Conservation (phyloP, 1,140 invertebrate species). For the Nephotettix cincticeps region DNA sequence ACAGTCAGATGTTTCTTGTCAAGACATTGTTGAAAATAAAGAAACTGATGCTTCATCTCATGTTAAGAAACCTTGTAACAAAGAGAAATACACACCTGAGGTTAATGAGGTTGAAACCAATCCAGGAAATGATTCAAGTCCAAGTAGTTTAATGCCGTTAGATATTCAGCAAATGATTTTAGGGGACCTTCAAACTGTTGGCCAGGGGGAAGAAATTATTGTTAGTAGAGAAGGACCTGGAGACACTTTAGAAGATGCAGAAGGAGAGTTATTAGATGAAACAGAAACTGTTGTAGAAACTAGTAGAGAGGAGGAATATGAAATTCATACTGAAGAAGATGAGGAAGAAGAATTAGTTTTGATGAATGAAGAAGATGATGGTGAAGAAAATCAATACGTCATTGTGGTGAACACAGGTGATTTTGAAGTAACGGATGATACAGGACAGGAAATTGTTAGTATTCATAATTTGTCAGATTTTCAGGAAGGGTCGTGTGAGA, state of each 20-base stretch:
- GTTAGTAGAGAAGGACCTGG: conserved; percentile 13
- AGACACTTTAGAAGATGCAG: conserved; percentile 12
- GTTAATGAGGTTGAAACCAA: background rate
- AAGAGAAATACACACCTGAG: background rate
- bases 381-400: conserved; percentile 18
- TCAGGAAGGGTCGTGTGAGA: conserved; percentile 24
- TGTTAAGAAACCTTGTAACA: background rate
- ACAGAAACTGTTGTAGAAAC: conserved; percentile 1
- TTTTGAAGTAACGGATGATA: background rate
- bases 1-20: background rate
- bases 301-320: conserved; percentile 11
- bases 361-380: conserved; percentile 6
- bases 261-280: conserved; percentile 14
- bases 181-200: conserved; percentile 24
- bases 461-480: conserved; percentile 14
- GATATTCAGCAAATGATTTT: conserved; percentile 35
- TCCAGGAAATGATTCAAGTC: background rate
- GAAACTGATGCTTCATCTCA: background rate
- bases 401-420: background rate
- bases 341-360: background rate
- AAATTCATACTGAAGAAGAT: conserved; percentile 1
- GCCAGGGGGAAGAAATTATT: conserved; percentile 6
- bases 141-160: conserved; percentile 22
- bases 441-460: background rate
- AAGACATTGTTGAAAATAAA: background rate